Conservation (phyloP, 2,113 vertebrate genomes). For the Malurus melanocephalus region DNA sequence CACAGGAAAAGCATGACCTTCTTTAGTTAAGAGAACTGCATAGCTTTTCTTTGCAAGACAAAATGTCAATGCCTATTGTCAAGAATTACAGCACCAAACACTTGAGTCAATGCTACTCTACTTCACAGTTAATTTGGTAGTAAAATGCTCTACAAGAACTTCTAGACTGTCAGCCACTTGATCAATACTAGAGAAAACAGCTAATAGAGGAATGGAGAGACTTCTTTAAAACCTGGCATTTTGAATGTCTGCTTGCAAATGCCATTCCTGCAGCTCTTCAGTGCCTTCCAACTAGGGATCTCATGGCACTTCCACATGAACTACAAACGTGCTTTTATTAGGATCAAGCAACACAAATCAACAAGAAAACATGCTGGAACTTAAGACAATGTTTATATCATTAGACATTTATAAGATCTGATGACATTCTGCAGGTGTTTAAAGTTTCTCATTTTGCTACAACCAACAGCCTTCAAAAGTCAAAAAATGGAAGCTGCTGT, state of each 20-base stretch:
- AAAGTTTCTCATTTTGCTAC: conserved; percentile 22
- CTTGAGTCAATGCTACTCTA: conserved; percentile 62
- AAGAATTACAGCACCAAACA: conserved; percentile 59
- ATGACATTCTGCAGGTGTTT: background rate
- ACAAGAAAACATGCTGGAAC: conserved; percentile 19
- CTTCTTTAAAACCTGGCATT: background rate
- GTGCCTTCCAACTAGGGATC: conserved; percentile 10
- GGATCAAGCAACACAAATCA: conserved; percentile 11
- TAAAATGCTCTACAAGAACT: conserved; percentile 44
- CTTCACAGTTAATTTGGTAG: conserved; percentile 65
- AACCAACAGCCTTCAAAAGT: background rate
- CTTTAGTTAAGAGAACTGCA: conserved; percentile 36
- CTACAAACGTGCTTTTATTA: background rate
- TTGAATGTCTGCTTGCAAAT: background rate
- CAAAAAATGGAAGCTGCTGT: background rate
- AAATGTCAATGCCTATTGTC: conserved; percentile 52
- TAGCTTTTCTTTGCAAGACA: conserved; percentile 51
- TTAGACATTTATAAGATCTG: background rate
- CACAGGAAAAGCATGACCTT: background rate
- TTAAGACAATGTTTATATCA: background rate
- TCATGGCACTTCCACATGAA: conserved; percentile 40
- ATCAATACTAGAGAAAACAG: conserved; percentile 25
- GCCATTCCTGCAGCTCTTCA: background rate
- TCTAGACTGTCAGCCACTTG: conserved; percentile 36
- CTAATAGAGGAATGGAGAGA: background rate